These are phyloP conservation scores for Chydorus sphaericus DNA, from an alignment of 2,888 invertebrate genomes.

Conservation along the genomic window DNA sequence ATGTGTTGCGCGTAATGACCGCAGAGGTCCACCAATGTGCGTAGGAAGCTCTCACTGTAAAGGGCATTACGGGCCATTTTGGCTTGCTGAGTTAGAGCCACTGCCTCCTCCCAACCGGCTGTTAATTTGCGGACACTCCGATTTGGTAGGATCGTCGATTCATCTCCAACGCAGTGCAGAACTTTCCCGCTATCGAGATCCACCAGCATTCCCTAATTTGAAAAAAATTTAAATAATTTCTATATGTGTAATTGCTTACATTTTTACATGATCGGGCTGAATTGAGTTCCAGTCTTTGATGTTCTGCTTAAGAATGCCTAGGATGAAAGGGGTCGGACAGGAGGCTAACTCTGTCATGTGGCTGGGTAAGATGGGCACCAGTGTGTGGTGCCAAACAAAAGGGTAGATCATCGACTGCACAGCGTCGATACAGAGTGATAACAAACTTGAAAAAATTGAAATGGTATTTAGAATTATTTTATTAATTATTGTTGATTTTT, in stretches of 20 bases:
- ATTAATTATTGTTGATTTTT: too few relatives aligned
- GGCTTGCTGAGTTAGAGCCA: constrained; percentile 31
- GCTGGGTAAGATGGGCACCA: constrained; percentile 57
- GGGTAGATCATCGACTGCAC: constrained; percentile 60
- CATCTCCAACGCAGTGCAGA: constrained; percentile 54
- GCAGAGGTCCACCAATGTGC: constrained; percentile 59
- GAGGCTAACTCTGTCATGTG: constrained; percentile 45
- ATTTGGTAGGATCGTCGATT: constrained; percentile 55
- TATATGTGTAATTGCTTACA: not conserved
- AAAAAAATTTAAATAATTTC: too few relatives aligned
- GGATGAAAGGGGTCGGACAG: constrained; percentile 61
- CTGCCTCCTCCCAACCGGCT: constrained; percentile 36
- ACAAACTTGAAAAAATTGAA: constrained; percentile 38
- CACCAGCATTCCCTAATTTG: constrained; percentile 53
- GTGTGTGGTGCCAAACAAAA: constrained; percentile 70
- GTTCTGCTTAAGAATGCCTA: constrained; percentile 42
- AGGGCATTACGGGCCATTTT: constrained; percentile 49
- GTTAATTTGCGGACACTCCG: constrained; percentile 51
- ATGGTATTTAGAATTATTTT: too few relatives aligned
- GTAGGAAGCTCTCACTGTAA: constrained; percentile 60
- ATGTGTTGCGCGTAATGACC: constrained; percentile 51
- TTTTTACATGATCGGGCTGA: constrained; percentile 39
- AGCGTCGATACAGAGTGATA: constrained; percentile 61
- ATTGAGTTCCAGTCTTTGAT: constrained; percentile 25
- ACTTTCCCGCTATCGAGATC: constrained; percentile 50